These are phyloP conservation scores for Desmophyllum pertusum DNA, from an alignment of 92 coral and sea anemone species.

Conservation along the genomic window DNA sequence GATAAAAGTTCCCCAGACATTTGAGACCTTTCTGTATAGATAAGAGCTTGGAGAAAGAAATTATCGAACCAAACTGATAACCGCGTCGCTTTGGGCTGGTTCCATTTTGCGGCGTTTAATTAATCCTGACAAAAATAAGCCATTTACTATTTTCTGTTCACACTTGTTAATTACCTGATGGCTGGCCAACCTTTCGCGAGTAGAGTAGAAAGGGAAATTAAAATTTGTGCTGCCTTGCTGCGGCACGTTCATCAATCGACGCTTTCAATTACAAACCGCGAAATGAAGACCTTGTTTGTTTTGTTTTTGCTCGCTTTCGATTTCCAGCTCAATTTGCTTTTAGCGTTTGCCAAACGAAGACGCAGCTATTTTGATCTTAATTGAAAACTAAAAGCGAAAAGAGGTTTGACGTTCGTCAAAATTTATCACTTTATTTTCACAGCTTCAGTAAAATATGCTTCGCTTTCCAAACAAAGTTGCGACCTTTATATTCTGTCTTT, in stretches of 20 bases:
- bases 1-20: slow-evolving; percentile 20
- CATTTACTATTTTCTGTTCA: slow-evolving; percentile 51
- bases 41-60: slow-evolving; percentile 26
- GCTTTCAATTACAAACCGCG: slow-evolving; percentile 37
- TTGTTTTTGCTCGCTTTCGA: slow-evolving; percentile 26
- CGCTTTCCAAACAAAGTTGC: neutral
- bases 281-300: slow-evolving; percentile 43
- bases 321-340: slow-evolving; percentile 31
- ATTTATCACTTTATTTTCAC: neutral
- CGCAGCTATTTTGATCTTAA: slow-evolving; percentile 11
- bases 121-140: slow-evolving; percentile 52
- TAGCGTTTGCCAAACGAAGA: slow-evolving; percentile 3
- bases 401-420: slow-evolving; percentile 2
- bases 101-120: slow-evolving; percentile 48
- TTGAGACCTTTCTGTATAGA: slow-evolving; percentile 36
- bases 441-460: neutral
- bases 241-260: slow-evolving; percentile 41
- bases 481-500: neutral
- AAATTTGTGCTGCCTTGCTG: slow-evolving; percentile 37
- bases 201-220: slow-evolving; percentile 41
- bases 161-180: slow-evolving; percentile 57
- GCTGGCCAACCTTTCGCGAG: slow-evolving; percentile 37
- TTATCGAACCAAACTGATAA: slow-evolving; percentile 34
- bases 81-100: slow-evolving; percentile 23
- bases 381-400: slow-evolving; percentile 28